These are phyloP conservation scores for Archilochus colubris DNA, from an alignment of 2,113 vertebrate genomes.

Conservation along the genomic window DNA sequence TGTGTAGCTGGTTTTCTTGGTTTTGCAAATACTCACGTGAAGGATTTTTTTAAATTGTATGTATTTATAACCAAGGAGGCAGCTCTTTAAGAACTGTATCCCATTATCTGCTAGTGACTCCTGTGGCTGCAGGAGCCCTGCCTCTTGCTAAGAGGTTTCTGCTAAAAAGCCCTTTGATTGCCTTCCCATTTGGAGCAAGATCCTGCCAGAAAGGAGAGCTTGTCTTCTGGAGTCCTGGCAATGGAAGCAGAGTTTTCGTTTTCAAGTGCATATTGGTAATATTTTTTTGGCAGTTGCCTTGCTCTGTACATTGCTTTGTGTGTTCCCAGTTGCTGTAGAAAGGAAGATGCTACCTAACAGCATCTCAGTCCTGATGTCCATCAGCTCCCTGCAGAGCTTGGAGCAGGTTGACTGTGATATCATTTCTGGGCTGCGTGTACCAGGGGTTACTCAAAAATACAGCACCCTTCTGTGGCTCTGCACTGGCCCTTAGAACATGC, in stretches of 20 bases:
- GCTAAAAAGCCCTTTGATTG: background rate
- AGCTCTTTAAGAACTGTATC: background rate
- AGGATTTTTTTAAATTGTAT: background rate
- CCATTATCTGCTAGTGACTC: background rate
- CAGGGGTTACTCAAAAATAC: background rate
- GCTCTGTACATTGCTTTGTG: background rate
- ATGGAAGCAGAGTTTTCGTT: background rate
- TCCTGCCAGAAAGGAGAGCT: background rate
- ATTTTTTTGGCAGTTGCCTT: background rate
- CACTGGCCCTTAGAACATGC: background rate
- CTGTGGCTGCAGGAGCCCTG: background rate
- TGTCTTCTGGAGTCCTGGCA: background rate
- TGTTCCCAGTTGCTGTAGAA: background rate
- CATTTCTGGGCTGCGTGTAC: rapidly evolving
- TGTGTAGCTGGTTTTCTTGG: background rate
- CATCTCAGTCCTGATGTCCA: background rate
- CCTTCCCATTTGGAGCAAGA: background rate
- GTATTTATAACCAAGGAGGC: background rate
- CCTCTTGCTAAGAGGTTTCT: background rate
- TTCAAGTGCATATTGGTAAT: background rate
- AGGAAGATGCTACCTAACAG: background rate
- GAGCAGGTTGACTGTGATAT: background rate
- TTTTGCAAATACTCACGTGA: background rate
- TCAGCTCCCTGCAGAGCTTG: background rate
- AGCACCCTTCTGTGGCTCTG: background rate